Evolutionary conservation across 1,140 invertebrate species (phyloP), one percentile per base, ranked within the genome.

Genomic region (Drosophila carrolli): DNA sequence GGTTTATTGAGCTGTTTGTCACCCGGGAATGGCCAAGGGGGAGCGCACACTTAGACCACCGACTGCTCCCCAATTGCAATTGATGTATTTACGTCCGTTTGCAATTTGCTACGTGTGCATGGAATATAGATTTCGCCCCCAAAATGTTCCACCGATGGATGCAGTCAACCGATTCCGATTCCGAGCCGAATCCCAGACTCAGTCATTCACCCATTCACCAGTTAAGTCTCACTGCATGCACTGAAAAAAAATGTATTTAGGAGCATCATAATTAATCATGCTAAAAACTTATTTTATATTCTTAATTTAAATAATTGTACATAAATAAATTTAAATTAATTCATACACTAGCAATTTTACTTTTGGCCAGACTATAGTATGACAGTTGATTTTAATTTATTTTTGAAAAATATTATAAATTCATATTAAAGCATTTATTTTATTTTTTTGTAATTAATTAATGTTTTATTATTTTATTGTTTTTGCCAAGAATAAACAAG

Each of bases 31-130:
- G 43, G 50, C 48, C 48, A 62, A 62, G 48, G 50, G 43, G 43
- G 14, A 37, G 19, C 27, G 16, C 72, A 35, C 59, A 73, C 58
- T 40, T 54, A 51, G 59, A 27, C 54, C 48, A 47, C 37, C 35
- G 56, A 53, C 27, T 55, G 66, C 72, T 71, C 79, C 67, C 65
- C 78, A 79, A 73, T 79, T 76, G 53, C 53, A 66, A 83, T 84
- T 81, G 77, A 88, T 88, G 84, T 78, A 81, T 88, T 89, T 89
- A 83, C 84, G 86, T 88, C 84, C 84, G 84, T 80, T 89, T 83
- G 84, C 79, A 89, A 88, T 88, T 89, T 88, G 73, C 79, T 78
- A 89, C 83, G 84, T 88, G 83, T 66, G 79, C 83, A 65, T 66
- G 72, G 81, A 57, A 70, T 71, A 88, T 80, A 88, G 74, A 82